Evolutionary conservation across 2,797 vertebrate genomes (phyloP).

Genomic region (Poeciliopsis gracilis): DNA sequence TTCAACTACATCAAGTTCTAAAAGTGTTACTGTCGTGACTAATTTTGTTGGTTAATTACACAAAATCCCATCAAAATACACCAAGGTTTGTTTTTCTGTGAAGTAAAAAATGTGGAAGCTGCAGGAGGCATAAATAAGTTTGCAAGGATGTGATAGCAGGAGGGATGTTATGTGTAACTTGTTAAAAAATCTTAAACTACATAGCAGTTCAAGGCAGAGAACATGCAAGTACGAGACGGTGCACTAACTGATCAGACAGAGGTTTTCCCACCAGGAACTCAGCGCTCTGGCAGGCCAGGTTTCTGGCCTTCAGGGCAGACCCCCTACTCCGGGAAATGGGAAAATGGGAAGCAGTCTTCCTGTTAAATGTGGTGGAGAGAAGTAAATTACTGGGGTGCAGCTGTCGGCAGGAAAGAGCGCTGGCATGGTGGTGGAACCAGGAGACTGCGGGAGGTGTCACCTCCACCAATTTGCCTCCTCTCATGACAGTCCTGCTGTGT

Average conservation of each 20-base stretch:
- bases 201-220: slow-evolving; percentile 12
- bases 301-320: slow-evolving; percentile 76
- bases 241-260: slow-evolving; percentile 46
- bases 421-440: slow-evolving; percentile 65
- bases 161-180: neutral
- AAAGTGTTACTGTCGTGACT: no score
- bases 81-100: neutral
- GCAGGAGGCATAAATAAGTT: neutral
- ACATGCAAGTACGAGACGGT: slow-evolving; percentile 37
- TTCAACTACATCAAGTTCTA: no score
- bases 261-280: slow-evolving; percentile 69
- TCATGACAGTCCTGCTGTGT: slow-evolving; percentile 88
- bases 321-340: slow-evolving; percentile 87
- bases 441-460: slow-evolving; percentile 82
- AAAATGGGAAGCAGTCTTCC: slow-evolving; percentile 88
- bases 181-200: neutral
- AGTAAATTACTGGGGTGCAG: slow-evolving; percentile 92
- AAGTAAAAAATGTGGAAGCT: neutral
- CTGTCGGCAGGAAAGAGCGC: slow-evolving; percentile 85
- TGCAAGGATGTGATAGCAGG: neutral
- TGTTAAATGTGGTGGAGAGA: slow-evolving; percentile 96
- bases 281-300: slow-evolving; percentile 64
- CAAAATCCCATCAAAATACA: neutral
- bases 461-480: slow-evolving; percentile 83
- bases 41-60: neutral